Evolutionary conservation across 2,888 invertebrate genomes (phyloP), one percentile per base, ranked within the genome.

Genomic region (Sepioteuthis lessoniana): DNA sequence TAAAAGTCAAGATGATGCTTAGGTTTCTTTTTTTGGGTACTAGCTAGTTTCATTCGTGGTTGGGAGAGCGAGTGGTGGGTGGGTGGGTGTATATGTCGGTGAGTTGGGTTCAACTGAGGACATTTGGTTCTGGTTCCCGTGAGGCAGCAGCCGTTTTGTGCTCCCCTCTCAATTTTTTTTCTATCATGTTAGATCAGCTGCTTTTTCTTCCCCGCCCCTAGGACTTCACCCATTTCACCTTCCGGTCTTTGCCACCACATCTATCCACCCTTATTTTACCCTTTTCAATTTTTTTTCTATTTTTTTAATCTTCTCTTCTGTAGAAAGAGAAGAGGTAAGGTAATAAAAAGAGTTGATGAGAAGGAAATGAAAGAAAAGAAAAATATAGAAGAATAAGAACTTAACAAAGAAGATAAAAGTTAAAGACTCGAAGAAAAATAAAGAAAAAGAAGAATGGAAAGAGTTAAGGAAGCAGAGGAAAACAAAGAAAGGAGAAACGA

Each of bases 271-370:
- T 13, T 35, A 3, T 76, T 16, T n/a, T 8, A 31, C 5, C 31
- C 28, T 10, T 31, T 0, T 3, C 28, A 8, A 8, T 28, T 0
- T 28, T 1, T 5, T 19, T 28, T 2, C 28, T 19, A 2, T 3
- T 55, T 19, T 21, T 19, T 25, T 19, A 13, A 7, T 55, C 55
- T 60, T 19, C 2, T 7, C 25, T 28, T 60, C 28, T 28, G 5
- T 25, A 21, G 42, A 42, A 42, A 42, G 42, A 42, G 7, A 7
- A 42, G 42, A 7, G 7, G 7, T 3, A 7, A 42, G 7, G 42
- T 5, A 42, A 7, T 5, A 42, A 25, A 21, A 21, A 5, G 5
- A 21, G 21, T 5, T 2, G 55, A 21, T 25, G 55, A 55, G 7
- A 25, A 55, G 3, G 42, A 42, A 42, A 42, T 42, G 42, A 42